Conservation (phyloP, 2,888 invertebrate species). For the Nephrotoma flavescens region DNA sequence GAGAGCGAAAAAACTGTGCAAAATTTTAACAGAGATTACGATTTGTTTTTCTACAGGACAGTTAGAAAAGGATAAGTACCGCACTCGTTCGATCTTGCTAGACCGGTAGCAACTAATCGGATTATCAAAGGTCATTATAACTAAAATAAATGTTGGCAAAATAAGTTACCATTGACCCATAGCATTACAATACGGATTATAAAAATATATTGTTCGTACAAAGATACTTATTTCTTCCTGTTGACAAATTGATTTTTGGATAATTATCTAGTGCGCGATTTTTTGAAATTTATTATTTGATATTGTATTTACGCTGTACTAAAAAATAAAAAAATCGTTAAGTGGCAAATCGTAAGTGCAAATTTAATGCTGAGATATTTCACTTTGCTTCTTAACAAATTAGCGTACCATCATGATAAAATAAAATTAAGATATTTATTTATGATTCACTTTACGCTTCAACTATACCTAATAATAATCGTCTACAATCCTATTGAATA, state of each 20-base stretch:
- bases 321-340: background rate
- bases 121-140: background rate
- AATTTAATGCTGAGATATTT: background rate
- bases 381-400: background rate
- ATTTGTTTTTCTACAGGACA: too few species aligned
- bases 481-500: background rate
- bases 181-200: background rate
- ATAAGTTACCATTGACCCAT: background rate
- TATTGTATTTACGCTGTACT: background rate
- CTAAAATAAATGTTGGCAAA: background rate
- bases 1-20: background rate
- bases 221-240: background rate
- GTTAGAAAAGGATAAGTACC: too few species aligned
- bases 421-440: background rate
- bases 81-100: too few species aligned
- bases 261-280: background rate
- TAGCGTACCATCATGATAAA: background rate
- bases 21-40: background rate
- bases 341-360: background rate
- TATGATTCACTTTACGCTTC: background rate
- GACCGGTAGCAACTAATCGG: too few species aligned
- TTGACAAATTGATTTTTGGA: background rate
- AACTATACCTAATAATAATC: background rate
- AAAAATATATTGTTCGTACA: background rate
- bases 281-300: background rate